Conservation (phyloP, 2,888 invertebrate genomes). For the Piscicola geometra region DNA sequence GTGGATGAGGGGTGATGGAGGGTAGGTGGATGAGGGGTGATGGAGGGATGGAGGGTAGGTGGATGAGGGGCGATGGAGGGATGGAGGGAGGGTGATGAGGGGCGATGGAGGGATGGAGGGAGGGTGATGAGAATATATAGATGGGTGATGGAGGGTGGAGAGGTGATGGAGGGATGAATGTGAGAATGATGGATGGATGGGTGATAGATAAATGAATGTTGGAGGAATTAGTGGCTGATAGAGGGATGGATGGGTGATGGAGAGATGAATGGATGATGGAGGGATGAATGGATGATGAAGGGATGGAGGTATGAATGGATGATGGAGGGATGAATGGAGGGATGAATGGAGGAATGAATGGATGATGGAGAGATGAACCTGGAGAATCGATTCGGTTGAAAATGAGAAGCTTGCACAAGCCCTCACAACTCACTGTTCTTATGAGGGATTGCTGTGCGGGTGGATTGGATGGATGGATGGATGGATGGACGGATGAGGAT, state of each 20-base stretch:
- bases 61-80: neutral
- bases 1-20: neutral
- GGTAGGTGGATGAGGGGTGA: neutral
- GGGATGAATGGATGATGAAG: neutral
- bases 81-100: neutral
- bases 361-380: neutral
- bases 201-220: neutral
- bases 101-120: neutral
- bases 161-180: conserved; percentile 3
- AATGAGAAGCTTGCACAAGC: neutral
- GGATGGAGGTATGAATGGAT: neutral
- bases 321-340: neutral
- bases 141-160: neutral
- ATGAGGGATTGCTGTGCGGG: too few species aligned
- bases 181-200: neutral
- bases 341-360: neutral
- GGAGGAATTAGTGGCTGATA: neutral
- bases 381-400: neutral
- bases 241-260: neutral
- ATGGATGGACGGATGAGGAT: too few species aligned
- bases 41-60: conserved; percentile 1
- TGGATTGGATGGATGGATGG: too few species aligned
- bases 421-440: neutral
- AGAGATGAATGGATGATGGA: neutral
- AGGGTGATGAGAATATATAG: neutral